Evolutionary conservation across 2,888 invertebrate genomes (phyloP), one percentile per base, ranked within the genome.

Genomic region (Troides aeacus): DNA sequence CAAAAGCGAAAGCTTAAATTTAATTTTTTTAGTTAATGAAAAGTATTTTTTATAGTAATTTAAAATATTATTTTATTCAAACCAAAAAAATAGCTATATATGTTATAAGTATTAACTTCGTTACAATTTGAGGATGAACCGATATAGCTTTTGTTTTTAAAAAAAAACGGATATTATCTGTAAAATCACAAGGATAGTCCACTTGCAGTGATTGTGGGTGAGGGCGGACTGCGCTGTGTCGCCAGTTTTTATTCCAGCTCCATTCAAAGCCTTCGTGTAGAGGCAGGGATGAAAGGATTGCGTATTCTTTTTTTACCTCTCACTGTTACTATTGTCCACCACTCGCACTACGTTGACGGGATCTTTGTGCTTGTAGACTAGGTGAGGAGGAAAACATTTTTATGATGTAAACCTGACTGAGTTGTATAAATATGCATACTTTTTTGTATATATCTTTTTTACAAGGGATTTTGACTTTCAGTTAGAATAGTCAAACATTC

Each of bases 251-350:
- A 58, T 68, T 63, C 57, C 42, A 57, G 23, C 62, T 50, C 57
- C 30, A 63, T 68, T 63, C 68, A 68, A 68, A 62, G 68, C 68
- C 50, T 63, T 62, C 68, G 50, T 24, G 30, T n/a, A 50, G 58
- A 24, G 57, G 46, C 57, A 24, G 21, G 50, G 56, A 68, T 62
- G 57, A 68, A 68, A 58, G 68, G 62, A 63, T 63, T 63, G 68
- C 42, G 63, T 68, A 50, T 63, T 46, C 21, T 57, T 62, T 39
- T 56, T 67, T 39, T 21, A 18, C 30, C 12, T 63, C n/a, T 57
- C 39, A 18, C 36, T 18, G n/a, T 63, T 63, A 46, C 7, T 62
- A 58, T 68, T 68, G 68, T 68, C 62, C 57, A 21, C 30, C 8
- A 7, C 3, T 24, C 57, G 57, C 30, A 30, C 57, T 42, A 58